A percentile compares a stretch with the other conserved stretches of the same genome.
Conservation (phyloP, 1,140 invertebrate genomes). For the Propsilocerus akamusi region DNA sequence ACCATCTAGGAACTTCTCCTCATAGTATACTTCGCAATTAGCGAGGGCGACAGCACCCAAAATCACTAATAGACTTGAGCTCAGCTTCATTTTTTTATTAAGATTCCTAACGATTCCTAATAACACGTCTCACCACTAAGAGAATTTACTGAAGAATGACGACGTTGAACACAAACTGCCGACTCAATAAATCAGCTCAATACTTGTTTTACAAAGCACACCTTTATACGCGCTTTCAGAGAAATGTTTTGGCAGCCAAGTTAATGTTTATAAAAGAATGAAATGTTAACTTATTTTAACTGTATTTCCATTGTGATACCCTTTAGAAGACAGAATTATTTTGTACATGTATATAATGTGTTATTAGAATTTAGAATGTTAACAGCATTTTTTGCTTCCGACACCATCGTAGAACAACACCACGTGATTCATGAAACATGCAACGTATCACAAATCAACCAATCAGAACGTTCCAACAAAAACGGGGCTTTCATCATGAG, state of each 20-base stretch:
- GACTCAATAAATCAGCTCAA: too few species aligned
- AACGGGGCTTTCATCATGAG: too few species aligned
- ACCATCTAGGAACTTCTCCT: conserved; percentile 61
- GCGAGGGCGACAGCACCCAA: conserved; percentile 4
- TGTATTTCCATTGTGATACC: neutral
- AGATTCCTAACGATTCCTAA: neutral
- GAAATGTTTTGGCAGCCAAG: too few species aligned
- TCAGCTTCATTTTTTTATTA: neutral
- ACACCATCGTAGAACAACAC: neutral
- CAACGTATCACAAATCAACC: neutral
- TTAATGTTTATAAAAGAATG: neutral
- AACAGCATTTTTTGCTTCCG: neutral
- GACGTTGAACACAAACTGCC: neutral
- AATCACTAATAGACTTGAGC: neutral
- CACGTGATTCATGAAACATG: neutral
- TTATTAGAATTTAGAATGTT: too few species aligned
- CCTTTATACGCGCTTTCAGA: too few species aligned
- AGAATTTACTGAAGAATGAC: neutral
- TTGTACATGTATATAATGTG: too few species aligned
- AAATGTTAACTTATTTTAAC: neutral
- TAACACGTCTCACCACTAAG: neutral
- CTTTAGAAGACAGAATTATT: too few species aligned
- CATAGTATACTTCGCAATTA: conserved; percentile 36
- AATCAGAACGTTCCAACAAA: conserved; percentile 1
- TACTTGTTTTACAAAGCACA: too few species aligned